Percentiles rank a stretch among this genome's conserved stretches.
Evolutionary conservation across 2,797 vertebrate genomes (phyloP).

Genomic region (Otolemur crassicaudatus): DNA sequence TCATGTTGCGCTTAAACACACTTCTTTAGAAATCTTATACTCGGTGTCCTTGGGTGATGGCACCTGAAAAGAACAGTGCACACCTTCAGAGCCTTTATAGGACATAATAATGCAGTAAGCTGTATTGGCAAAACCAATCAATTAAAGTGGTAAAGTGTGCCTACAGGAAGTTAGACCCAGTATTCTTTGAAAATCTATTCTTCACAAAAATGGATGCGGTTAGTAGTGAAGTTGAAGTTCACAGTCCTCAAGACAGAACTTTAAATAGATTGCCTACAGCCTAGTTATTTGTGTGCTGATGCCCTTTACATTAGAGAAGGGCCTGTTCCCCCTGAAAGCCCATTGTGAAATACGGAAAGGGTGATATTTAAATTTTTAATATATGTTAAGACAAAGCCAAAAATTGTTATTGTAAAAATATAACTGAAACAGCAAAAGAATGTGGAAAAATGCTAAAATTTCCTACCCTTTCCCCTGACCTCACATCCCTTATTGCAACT

Average conservation of each 20-base stretch:
- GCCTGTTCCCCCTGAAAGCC: background rate
- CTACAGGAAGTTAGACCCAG: background rate
- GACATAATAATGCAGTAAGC: background rate
- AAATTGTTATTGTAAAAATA: slow-evolving; percentile 4
- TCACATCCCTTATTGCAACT: background rate
- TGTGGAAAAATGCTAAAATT: background rate
- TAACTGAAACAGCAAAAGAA: background rate
- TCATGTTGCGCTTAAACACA: slow-evolving; percentile 43
- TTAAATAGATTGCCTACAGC: background rate
- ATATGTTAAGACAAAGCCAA: slow-evolving; percentile 9
- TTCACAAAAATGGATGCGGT: background rate
- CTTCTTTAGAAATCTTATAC: slow-evolving; percentile 6
- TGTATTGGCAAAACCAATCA: background rate
- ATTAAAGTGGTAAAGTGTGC: background rate
- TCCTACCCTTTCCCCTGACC: background rate
- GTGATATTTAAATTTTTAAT: background rate
- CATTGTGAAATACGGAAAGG: background rate
- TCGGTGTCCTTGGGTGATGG: background rate
- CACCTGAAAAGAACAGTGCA: background rate
- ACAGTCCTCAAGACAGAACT: background rate
- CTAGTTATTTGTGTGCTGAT: background rate
- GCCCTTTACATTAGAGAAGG: background rate
- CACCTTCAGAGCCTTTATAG: background rate
- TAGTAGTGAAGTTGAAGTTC: background rate
- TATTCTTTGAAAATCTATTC: background rate